Percentiles rank a stretch among this genome's conserved stretches.
Evolutionary conservation across 2,113 vertebrate species (phyloP).

Genomic region (Zosterops borbonicus): DNA sequence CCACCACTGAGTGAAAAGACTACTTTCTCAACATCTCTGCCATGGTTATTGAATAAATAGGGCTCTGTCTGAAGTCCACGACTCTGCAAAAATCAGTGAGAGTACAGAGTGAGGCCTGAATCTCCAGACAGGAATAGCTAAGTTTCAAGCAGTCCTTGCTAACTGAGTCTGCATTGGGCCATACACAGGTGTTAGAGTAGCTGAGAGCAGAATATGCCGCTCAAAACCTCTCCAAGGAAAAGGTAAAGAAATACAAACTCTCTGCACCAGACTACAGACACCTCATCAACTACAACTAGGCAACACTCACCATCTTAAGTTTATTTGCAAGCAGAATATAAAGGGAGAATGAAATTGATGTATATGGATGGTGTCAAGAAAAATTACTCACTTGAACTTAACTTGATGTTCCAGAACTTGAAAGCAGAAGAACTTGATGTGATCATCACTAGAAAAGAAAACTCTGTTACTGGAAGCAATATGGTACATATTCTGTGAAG

Average conservation of each 20-base stretch:
- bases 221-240: neutral
- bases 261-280: neutral
- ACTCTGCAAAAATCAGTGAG: neutral
- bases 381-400: constrained; percentile 88
- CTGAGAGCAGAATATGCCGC: neutral
- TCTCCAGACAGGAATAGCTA: neutral
- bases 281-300: neutral
- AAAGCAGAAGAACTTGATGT: constrained; percentile 99
- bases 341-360: neutral
- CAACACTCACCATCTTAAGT: neutral
- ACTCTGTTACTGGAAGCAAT: neutral
- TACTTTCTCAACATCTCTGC: neutral
- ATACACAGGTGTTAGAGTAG: neutral
- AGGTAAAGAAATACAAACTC: neutral
- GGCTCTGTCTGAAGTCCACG: constrained; percentile 14
- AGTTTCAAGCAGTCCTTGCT: neutral
- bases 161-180: neutral
- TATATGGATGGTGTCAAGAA: neutral
- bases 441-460: constrained; percentile 85
- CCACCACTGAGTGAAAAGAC: neutral
- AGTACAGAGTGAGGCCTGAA: neutral
- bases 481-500: neutral
- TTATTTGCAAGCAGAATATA: neutral
- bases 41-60: neutral
- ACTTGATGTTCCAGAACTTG: constrained; percentile 98